Base-by-base conservation (phyloP, 2,888 invertebrate genomes). In the Dicyrtoma fusca region DNA sequence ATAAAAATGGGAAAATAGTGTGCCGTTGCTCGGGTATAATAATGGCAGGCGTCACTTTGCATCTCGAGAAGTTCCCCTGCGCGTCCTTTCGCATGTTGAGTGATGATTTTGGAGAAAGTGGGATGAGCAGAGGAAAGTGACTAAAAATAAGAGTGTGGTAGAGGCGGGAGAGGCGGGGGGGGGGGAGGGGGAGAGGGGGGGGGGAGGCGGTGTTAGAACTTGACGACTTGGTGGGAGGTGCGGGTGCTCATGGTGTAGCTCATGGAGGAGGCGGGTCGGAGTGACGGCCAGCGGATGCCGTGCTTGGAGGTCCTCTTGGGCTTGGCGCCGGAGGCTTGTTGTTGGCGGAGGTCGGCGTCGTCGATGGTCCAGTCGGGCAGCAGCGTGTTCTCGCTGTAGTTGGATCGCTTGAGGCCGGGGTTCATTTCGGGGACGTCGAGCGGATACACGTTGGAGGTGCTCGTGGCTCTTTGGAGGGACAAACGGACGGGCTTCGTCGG, bases 401-500 rank as follows among this genome's bases (percentile, higher is more conserved):
- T 80, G n/a, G 79, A 78, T 11, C 80, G 71, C 53, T 74, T 78
- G 0, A 79, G 62, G 21, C 76, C 75, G 0, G 80, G 79, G 72
- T 80, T 80, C 53, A 79, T 74, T 69, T 80, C 80, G 3, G 80
- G 79, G 6, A 77, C 69, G 65, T 79, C 76, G n/a, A 66, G 47
- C 5, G 69, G 69, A 63, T 80, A 80, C 0, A 80, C 80, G 69
- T 80, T 78, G 1, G 76, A 77, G 64, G 79, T 79, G 71, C 92
- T 93, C 75, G 91, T 89, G 0, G 94, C 92, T 80, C 92, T 88
- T 82, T 94, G 94, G 64, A 94, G 84, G 0, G 93, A 94, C 51
- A 94, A 84, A 11, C 94, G 86, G 63, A 93, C 83, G 0, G 94
- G 94, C 82, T 94, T 94, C 81, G 93, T 91, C 21, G 94, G 94